Percentiles rank a stretch among this genome's conserved stretches.
Conservation (phyloP, 2,797 vertebrate species). For the Acridotheres tristis region DNA sequence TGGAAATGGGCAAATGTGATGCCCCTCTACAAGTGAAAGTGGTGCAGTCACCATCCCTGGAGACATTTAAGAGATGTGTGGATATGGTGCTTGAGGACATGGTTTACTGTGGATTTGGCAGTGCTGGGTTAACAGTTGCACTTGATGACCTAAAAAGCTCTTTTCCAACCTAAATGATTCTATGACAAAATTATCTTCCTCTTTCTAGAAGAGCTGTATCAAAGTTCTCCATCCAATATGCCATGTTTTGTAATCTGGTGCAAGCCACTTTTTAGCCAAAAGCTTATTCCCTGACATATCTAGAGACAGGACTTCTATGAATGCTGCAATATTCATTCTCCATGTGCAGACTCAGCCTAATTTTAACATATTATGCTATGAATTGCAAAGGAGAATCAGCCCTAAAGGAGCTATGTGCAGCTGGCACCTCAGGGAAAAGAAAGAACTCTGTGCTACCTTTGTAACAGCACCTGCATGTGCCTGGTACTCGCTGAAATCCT, state of each 20-base stretch:
- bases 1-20: background rate
- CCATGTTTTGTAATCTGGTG: background rate
- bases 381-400: background rate
- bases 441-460: constrained; percentile 78
- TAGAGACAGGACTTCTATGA: background rate
- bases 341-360: background rate
- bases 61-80: background rate
- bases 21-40: background rate
- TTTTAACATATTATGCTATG: background rate
- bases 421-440: background rate
- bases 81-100: background rate
- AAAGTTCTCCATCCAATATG: background rate
- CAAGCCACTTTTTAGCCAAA: background rate
- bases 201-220: background rate
- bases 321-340: background rate
- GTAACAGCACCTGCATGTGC: constrained; percentile 87
- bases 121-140: background rate
- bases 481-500: constrained; percentile 87
- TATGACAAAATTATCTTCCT: background rate
- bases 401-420: background rate
- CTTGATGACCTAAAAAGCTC: background rate
- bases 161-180: background rate
- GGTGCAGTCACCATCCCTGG: background rate
- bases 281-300: background rate
- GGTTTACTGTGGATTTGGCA: background rate